Evolutionary conservation across 2,888 invertebrate species (phyloP), one percentile per base, ranked within the genome.

Genomic region (Hypena proboscidalis): DNA sequence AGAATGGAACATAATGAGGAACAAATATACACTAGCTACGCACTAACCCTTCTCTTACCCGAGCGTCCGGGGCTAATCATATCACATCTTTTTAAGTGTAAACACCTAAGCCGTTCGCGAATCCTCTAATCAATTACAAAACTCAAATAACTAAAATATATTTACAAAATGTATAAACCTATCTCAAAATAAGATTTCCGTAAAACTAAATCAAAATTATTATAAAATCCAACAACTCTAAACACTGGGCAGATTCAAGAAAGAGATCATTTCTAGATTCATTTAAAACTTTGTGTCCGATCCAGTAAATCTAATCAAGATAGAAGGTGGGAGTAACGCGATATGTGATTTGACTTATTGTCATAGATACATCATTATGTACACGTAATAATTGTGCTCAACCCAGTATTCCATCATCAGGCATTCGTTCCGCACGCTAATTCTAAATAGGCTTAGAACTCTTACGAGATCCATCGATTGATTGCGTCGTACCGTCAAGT

Each of bases 211-310:
- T 75, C 66, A 72, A 78, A 80, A 67, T 56, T 70, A 77, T 80
- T 76, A 77, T 80, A 82, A 78, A 83, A 75, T 82, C 83, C 86
- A 85, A 82, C 85, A 83, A 85, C 74, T 79, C 68, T 75, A 34
- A 83, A 85, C 90, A 90, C 90, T 90, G 89, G 90, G 89, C 73
- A 90, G 90, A 90, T 90, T 90, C 90, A 77, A 79, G 73, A 76
- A 82, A 83, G 90, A 90, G 90, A 90, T 90, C 90, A 90, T 84
- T 77, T 82, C 80, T 83, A 90, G 90, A 90, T 90, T 90, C 90
- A 85, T 75, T 74, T 82, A 74, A 77, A 27, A 71, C 64, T 61
- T 57, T 67, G 59, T 72, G 62, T 77, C 70, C 65, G 60, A 71
- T 67, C 63, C 65, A 64, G 71, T 73, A 70, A 67, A 69, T 70